Conservation (phyloP, 1,140 invertebrate species). For the Pemphigus obesinymphae region DNA sequence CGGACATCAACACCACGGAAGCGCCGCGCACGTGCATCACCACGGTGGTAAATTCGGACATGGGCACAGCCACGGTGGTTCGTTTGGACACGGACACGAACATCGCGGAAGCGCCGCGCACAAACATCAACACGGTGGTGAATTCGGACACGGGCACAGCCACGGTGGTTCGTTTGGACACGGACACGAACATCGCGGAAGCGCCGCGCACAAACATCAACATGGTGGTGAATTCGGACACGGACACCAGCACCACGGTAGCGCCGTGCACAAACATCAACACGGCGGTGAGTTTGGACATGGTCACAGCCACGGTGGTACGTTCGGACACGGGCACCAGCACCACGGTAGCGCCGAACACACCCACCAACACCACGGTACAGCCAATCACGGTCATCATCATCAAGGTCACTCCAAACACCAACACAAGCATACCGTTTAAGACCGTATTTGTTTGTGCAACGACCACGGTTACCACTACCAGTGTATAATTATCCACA, state of each 20-base stretch:
- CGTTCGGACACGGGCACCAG: slow-evolving; percentile 42
- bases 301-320: slow-evolving; percentile 40
- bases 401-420: slow-evolving; percentile 43
- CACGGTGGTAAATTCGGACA: slow-evolving; percentile 42
- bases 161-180: slow-evolving; percentile 43
- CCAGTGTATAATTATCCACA: background rate
- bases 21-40: slow-evolving; percentile 39
- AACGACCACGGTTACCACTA: background rate
- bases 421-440: slow-evolving; percentile 43
- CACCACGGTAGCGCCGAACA: slow-evolving; percentile 40
- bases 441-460: background rate
- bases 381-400: slow-evolving; percentile 39
- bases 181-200: slow-evolving; percentile 41
- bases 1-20: slow-evolving; percentile 42
- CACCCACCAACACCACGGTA: slow-evolving; percentile 36
- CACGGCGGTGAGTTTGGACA: no score
- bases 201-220: slow-evolving; percentile 38
- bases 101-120: slow-evolving; percentile 42
- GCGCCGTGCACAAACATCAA: no score
- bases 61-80: slow-evolving; percentile 41
- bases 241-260: no score
- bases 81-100: slow-evolving; percentile 31
- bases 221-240: no score
- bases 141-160: slow-evolving; percentile 42
- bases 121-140: slow-evolving; percentile 27